Base-by-base conservation (phyloP, 37 sponge, comb jelly and placozoan species). In the Petrosia ficiformis region DNA sequence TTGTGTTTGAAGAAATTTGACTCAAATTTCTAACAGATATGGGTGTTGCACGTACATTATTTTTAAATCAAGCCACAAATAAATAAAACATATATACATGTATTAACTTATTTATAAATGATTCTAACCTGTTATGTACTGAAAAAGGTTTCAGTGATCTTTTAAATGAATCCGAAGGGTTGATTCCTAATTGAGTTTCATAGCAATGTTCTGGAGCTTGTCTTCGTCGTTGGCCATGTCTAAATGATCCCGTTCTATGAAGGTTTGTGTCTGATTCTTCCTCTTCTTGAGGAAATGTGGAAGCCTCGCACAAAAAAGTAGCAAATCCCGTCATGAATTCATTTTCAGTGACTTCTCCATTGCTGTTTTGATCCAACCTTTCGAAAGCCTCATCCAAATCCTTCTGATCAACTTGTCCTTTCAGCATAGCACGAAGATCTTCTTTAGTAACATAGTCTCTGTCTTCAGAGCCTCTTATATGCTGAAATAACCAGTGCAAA, bases 271-370 rank as follows among this genome's bases (percentile, higher is more conserved):
- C n/a, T n/a, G n/a, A n/a, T 29, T 26, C 34, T 14, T 24, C 26
- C 38, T 72, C 67, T 1, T 37, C 31, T 21, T 26, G 59, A 1
- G 84, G 71, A 1, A 65, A 58, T 42, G 54, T 35, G 5, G 85
- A 73, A 16, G 78, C 85, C 60, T 78, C 73, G 16, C 48, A 73
- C 40, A 83, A 52, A 41, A 82, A 89, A 33, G 74, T 43, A 8
- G 83, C 80, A 67, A 89, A 83, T 44, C 89, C 90, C 21, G 72
- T 60, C 68, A 79, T 59, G 37, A 90, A 90, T 44, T 90, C 90
- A 4, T 84, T 74, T 35, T 71, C 16, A 10, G 81, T 80, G 16
- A 90, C 71, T 14, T 70, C 38, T 1, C 90, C 90, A 58, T 84
- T 82, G 0, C 81, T 84, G 52, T 90, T 85, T 3, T 70, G 32